Evolutionary conservation across 2,888 invertebrate species (phyloP).

Genomic region (Drosophila peninsularis): DNA sequence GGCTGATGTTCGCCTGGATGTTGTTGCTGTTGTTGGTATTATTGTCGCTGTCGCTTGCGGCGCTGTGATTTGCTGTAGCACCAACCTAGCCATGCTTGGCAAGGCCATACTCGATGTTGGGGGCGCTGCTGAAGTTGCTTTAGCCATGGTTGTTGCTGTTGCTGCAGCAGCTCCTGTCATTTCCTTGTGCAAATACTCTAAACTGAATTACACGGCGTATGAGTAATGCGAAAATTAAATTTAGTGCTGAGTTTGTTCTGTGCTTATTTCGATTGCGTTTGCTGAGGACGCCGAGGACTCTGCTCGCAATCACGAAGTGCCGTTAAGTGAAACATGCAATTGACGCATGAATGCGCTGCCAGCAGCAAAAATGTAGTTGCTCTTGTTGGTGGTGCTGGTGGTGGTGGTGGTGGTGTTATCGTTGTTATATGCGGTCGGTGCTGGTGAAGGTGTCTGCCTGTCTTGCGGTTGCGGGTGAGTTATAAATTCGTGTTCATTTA

Average conservation of each 20-base stretch:
- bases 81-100: constrained; percentile 60
- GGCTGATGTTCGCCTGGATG: constrained; percentile 16
- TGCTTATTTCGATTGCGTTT: constrained; percentile 66
- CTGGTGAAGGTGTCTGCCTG: constrained; percentile 56
- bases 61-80: constrained; percentile 69
- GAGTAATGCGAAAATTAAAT: constrained; percentile 82
- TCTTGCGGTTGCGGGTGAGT: constrained; percentile 63
- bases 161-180: constrained; percentile 67
- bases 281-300: constrained; percentile 28
- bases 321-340: constrained; percentile 80
- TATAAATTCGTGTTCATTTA: constrained; percentile 78
- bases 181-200: constrained; percentile 82
- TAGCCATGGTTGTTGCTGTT: constrained; percentile 33
- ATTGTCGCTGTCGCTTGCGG: constrained; percentile 47
- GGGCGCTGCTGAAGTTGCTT: constrained; percentile 33
- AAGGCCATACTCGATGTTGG: constrained; percentile 38
- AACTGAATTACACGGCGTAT: constrained; percentile 82
- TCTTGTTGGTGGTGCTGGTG: constrained; percentile 23
- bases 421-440: constrained; percentile 25
- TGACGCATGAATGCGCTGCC: constrained; percentile 76
- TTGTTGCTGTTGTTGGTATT: constrained; percentile 28
- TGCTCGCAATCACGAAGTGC: constrained; percentile 80
- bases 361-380: constrained; percentile 52
- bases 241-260: constrained; percentile 78
- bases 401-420: constrained; percentile 8